Base-by-base conservation (phyloP, 2,797 vertebrate genomes). In the Myotis pilosus region DNA sequence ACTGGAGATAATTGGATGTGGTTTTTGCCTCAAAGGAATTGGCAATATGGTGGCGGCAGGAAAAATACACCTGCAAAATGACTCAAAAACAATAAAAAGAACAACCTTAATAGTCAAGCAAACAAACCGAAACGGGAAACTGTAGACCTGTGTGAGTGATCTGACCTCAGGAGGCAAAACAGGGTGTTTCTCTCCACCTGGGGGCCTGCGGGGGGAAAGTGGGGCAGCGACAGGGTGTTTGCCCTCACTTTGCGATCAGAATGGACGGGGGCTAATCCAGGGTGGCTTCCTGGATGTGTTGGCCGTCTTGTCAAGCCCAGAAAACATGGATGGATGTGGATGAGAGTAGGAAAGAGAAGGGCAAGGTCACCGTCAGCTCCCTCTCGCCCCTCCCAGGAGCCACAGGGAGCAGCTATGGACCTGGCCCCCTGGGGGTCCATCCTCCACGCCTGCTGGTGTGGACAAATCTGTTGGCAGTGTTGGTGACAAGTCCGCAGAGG, bases 1-100 rank as follows among this genome's bases (percentile, higher is more conserved):
- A 38, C 25, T 33, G 86, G 87, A 88, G 82, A 60, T 68, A 83
- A 90, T 81, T 41, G 76, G 75, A 49, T 87, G 38, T 78, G 51
- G 41, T 41, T 82, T 64, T 82, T 88, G 87, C 82, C 85, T 90
- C 79, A 47, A 33, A 95, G 66, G 62, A 87, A 71, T 55, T 87
- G 80, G 44, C 82, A 84, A 87, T 78, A 23, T 6, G 68, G 33
- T 71, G 84, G 51, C 5, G 15, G 60, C 86, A 81, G 68, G 33
- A 85, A 86, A 91, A 87, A 66, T 25, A 68, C 25, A 64, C 57
- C 64, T 83, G 62, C 8, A 20, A 80, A 89, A 51, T 28, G 75
- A 36, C 38, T 76, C 28, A 55, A 69, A 92, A 83, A 47, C 38
- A 62, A 68, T 76, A 71, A 75, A 91, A 93, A 49, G 36, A 69